Base-by-base conservation (phyloP, 2,888 invertebrate genomes). In the Ephialtes manifestator region DNA sequence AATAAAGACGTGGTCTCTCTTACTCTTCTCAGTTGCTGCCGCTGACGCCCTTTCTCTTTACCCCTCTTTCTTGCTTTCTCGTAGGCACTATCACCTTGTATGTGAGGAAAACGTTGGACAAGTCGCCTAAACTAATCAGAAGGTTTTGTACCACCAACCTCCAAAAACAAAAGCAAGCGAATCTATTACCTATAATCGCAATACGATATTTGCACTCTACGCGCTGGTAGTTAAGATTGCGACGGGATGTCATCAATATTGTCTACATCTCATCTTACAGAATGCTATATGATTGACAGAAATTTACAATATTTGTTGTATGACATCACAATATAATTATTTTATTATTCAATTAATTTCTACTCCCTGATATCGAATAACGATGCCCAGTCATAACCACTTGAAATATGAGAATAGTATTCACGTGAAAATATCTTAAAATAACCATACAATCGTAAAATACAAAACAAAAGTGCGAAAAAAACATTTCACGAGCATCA, bases 1-100 rank as follows among this genome's bases (percentile, higher is more conserved):
- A 91, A 91, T 91, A 91, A 91, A 88, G 89, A 83, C 88, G 87
- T 90, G 88, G 72, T 79, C 58, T 60, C 48, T 20, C 8, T 70
- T n/a, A 68, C 18, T 70, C 24, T 24, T 24, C 24, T 24, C 24
- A 24, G 24, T 18, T 46, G 18, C 46, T 35, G 15, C 0, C 46
- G 4, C 0, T 46, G 13, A 7, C 65, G 65, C 39, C 39, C 24
- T 67, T 2, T 24, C 24, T 24, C 24, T 24, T 24, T 24, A 43
- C 63, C n/a, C n/a, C 60, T 20, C 15, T n/a, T n/a, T n/a, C 53
- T 39, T 3, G 1, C 65, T 24, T 13, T 43, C 60, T 55, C 8
- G 20, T 31, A 18, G 18, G 28, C 63, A 51, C 13, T 70, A 15
- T 51, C 46, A 74, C 79, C 48, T 48, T n/a, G 48, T n/a, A 2